These are phyloP conservation scores for Microplitis demolitor DNA, from an alignment of 1,140 invertebrate species.

Conservation along the genomic window DNA sequence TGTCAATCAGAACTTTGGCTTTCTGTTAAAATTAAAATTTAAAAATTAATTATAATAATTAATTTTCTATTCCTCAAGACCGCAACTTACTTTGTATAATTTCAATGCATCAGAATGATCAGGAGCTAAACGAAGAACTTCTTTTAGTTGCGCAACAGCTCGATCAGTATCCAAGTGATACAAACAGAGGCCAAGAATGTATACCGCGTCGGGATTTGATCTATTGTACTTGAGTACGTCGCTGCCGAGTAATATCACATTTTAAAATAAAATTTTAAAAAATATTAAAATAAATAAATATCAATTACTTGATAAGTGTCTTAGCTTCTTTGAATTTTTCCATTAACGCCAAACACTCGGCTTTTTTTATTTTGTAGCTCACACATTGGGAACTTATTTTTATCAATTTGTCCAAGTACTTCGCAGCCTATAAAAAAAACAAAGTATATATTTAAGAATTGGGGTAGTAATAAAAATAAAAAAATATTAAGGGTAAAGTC, in stretches of 20 bases:
- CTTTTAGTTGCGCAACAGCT: background rate
- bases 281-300: background rate
- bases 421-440: background rate
- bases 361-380: background rate
- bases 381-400: background rate
- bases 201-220: slow-evolving; percentile 1
- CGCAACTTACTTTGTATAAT: slow-evolving; percentile 1
- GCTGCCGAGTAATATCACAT: background rate
- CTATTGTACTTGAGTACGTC: background rate
- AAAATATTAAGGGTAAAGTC: too few relatives aligned
- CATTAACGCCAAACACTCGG: background rate
- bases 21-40: background rate
- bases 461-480: too few relatives aligned
- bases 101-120: background rate
- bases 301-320: background rate
- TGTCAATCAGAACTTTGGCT: background rate
- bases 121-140: background rate
- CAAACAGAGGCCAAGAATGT: background rate
- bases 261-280: background rate
- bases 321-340: background rate
- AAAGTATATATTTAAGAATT: too few relatives aligned
- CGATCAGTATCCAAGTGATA: background rate
- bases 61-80: background rate
- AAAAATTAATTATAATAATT: background rate
- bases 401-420: background rate